Conservation (phyloP, 2,888 invertebrate genomes). For the Chymomyza amoena region DNA sequence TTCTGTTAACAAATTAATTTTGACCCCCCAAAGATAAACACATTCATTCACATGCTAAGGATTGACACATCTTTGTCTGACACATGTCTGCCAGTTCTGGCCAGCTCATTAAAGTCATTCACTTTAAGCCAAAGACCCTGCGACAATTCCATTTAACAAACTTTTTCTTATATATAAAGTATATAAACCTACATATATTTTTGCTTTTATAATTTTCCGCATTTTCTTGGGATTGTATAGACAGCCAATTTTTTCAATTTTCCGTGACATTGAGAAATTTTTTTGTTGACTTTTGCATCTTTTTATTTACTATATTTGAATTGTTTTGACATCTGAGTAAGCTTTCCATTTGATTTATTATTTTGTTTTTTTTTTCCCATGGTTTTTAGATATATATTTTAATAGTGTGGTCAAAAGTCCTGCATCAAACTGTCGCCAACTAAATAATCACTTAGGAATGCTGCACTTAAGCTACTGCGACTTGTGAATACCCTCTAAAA, state of each 20-base stretch:
- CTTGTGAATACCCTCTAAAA: not conserved
- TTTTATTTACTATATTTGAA: not conserved
- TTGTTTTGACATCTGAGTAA: not conserved
- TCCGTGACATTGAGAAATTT: not conserved
- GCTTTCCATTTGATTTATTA: not conserved
- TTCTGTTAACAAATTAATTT: constrained; percentile 32
- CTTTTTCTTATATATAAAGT: not conserved
- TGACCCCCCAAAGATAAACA: not conserved
- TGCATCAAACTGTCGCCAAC: not conserved
- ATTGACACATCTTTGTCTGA: constrained; percentile 36
- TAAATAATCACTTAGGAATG: not conserved
- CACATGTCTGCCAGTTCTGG: constrained; percentile 40
- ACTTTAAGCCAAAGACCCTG: constrained; percentile 25
- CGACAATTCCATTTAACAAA: no score
- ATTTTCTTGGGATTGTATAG: not conserved
- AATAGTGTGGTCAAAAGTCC: not conserved
- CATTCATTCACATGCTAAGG: constrained; percentile 16
- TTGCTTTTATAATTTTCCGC: not conserved
- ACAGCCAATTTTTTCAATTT: not conserved
- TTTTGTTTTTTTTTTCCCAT: not conserved
- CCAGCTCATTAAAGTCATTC: constrained; percentile 44
- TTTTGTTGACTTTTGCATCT: not conserved
- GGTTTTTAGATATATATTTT: not conserved
- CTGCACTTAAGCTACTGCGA: not conserved
- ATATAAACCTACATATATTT: not conserved